Evolutionary conservation across 1,140 invertebrate species (phyloP).

Genomic region (Hyphantria cunea): DNA sequence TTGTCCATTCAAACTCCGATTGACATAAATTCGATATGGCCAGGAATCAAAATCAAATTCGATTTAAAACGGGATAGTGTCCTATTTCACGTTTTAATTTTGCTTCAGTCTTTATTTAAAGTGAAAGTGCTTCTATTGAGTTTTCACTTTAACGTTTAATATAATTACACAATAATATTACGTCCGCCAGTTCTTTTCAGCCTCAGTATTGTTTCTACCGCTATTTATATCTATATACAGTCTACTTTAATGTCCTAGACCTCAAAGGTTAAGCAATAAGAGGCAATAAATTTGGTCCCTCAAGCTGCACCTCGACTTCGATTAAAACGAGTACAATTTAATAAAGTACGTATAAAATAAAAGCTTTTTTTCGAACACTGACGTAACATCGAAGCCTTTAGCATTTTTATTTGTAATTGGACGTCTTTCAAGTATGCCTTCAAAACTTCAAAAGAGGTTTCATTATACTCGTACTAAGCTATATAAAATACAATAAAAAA

Average conservation of each 20-base stretch:
- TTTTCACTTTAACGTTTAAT: slow-evolving; percentile 32
- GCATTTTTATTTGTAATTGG: not conserved
- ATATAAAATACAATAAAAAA: too few relatives aligned
- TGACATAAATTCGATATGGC: slow-evolving; percentile 39
- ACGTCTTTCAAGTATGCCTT: not conserved
- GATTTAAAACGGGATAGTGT: slow-evolving; percentile 36
- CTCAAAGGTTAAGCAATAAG: slow-evolving; percentile 54
- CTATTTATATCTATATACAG: slow-evolving; percentile 10
- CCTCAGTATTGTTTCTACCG: slow-evolving; percentile 21
- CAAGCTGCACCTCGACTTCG: slow-evolving; percentile 31
- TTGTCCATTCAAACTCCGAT: slow-evolving; percentile 43
- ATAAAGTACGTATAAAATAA: slow-evolving; percentile 50
- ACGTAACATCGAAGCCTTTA: not conserved
- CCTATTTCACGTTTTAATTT: slow-evolving; percentile 35
- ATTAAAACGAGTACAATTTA: slow-evolving; percentile 34
- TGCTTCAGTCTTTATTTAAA: slow-evolving; percentile 33
- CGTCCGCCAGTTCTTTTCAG: slow-evolving; percentile 17
- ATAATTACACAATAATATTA: slow-evolving; percentile 22
- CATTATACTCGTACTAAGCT: too few relatives aligned
- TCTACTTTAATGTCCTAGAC: slow-evolving; percentile 47
- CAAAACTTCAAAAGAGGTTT: too few relatives aligned
- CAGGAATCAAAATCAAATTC: slow-evolving; percentile 38
- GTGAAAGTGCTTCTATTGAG: slow-evolving; percentile 29
- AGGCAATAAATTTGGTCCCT: slow-evolving; percentile 51
- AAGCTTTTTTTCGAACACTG: slow-evolving; percentile 32